Conservation (phyloP, 2,797 vertebrate species). For the Enteromius trimaculatus region DNA sequence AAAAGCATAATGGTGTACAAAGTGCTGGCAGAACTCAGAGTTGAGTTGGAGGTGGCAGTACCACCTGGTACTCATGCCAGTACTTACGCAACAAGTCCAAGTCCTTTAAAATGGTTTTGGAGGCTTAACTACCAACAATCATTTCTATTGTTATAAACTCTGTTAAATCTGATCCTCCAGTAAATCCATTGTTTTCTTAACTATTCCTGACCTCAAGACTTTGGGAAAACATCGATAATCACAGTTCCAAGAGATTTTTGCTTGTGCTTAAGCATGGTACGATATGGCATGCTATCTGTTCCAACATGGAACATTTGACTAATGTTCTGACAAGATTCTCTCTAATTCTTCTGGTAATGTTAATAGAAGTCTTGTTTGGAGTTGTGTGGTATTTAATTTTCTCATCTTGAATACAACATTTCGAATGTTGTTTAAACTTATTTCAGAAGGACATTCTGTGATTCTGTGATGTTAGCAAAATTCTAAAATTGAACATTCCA, state of each 20-base stretch:
- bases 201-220: background rate
- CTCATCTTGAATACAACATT: too few species aligned
- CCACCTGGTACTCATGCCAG: constrained; percentile 44
- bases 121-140: constrained; percentile 38
- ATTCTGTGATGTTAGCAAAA: background rate
- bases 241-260: background rate
- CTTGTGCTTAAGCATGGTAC: background rate
- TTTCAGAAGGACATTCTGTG: background rate
- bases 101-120: constrained; percentile 17
- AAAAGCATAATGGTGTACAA: background rate
- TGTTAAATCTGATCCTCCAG: constrained; percentile 27
- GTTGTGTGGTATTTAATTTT: background rate
- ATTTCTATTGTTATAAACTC: constrained; percentile 36
- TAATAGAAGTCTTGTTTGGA: background rate
- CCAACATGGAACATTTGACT: background rate
- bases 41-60: constrained; percentile 28
- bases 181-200: constrained; percentile 37
- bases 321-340: background rate
- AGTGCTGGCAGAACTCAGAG: constrained; percentile 29
- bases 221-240: constrained; percentile 2
- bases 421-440: background rate
- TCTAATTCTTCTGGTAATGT: background rate
- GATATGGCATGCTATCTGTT: background rate
- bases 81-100: constrained; percentile 32
- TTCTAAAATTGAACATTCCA: background rate